Evolutionary conservation across 2,888 invertebrate species (phyloP).

Genomic region (Drosophila tanythrix): DNA sequence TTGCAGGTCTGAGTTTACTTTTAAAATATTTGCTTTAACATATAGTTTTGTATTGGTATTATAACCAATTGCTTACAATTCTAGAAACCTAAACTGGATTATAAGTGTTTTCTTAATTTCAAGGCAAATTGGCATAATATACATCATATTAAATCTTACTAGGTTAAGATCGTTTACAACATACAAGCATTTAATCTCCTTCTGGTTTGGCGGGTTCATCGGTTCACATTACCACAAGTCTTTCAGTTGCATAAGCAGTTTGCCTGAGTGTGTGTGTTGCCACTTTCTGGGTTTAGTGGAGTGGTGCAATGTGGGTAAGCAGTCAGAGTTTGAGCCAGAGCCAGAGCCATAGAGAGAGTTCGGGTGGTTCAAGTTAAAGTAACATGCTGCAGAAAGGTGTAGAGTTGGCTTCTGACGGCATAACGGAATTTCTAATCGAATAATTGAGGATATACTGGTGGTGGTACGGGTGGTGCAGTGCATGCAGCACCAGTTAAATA

Average conservation of each 20-base stretch:
- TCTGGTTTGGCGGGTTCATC: conserved; percentile 1
- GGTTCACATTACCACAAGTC: conserved; percentile 32
- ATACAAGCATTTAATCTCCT: background rate
- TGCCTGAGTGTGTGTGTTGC: conserved; percentile 19
- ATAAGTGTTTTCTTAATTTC: background rate
- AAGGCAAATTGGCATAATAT: background rate
- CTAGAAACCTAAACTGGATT: background rate
- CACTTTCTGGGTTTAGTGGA: conserved; percentile 17
- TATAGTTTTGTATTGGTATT: background rate
- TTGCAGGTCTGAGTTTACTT: conserved; percentile 15
- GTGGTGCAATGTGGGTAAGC: conserved; percentile 18
- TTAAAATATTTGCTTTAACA: background rate
- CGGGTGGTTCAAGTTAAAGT: conserved; percentile 37
- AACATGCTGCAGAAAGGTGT: conserved; percentile 34
- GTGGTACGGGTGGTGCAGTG: conserved; percentile 26
- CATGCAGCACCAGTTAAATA: conserved; percentile 36
- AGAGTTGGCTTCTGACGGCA: conserved; percentile 21
- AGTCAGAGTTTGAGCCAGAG: background rate
- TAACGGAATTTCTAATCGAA: conserved; percentile 75
- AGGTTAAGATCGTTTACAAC: background rate
- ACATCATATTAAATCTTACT: background rate
- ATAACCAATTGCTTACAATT: background rate
- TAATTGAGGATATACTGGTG: conserved; percentile 56
- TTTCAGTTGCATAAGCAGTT: conserved; percentile 19
- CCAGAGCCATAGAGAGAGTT: conserved; percentile 1